Base-by-base conservation (phyloP, 2,888 invertebrate species). In the Dryococelus australis region DNA sequence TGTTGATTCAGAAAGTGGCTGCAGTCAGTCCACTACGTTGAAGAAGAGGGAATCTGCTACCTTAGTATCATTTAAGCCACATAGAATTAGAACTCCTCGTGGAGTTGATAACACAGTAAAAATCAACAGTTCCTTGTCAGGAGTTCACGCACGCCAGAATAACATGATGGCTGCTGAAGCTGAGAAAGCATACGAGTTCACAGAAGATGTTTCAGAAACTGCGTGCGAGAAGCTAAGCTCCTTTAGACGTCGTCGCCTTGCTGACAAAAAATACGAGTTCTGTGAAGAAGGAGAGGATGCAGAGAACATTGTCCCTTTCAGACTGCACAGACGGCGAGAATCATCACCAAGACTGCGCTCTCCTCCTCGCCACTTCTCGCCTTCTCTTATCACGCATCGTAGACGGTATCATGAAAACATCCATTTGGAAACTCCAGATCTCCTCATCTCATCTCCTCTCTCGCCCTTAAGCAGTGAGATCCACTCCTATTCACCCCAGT, bases 191-290 rank as follows among this genome's bases (percentile, higher is more conserved):
- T 97, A 97, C 91, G 97, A 97, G 91, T 97, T 97, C 91, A 97
- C 96, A 0, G 97, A 97, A 90, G 97, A 97, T 90, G 94, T 95
- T 10, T 96, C 96, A 90, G 94, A 94, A 10, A 88, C 90, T 43
- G 97, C 97, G 89, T 97, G 96, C 91, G 97, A 97, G 91, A 97
- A 97, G 91, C 94, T 97, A n/a, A 97, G 97, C 90, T 96, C 96
- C 91, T 97, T 97, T 91, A 94, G 98, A 12, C 97, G 97, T 91
- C 94, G 97, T 87, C 94, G 97, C 12, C 92, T 98, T 86, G 98
- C 98, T 0, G 98, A 98, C 91, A 98, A 98, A 92, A 98, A 97
- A 91, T 98, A 98, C 91, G 98, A 98, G 91, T 98, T 98, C 91
- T 97, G 96, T 0, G 97, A 97, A 90, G 91, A 91, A 87, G 92